A percentile compares a stretch with the other conserved stretches of the same genome.
Evolutionary conservation across 1,140 invertebrate species (phyloP).

Genomic region (Caenorhabditis remanei): DNA sequence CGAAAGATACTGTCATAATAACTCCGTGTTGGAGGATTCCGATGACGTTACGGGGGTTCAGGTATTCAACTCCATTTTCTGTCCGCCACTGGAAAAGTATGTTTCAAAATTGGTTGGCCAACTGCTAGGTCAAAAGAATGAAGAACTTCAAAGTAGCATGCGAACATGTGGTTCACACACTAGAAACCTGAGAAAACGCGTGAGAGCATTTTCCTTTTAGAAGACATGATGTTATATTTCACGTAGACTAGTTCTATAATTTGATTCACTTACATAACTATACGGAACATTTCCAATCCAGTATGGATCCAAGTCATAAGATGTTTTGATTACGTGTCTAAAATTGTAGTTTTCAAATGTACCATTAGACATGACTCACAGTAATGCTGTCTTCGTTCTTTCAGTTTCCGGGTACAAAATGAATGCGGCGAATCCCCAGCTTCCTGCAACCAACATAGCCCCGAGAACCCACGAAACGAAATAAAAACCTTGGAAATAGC

Average conservation of each 20-base stretch:
- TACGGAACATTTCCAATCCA: slow-evolving; percentile 37
- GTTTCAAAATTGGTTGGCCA: background rate
- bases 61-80: slow-evolving; percentile 12
- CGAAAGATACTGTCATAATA: slow-evolving; percentile 1
- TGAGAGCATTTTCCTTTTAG: no score
- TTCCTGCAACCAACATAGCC: background rate
- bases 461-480: slow-evolving; percentile 19
- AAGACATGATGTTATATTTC: no score
- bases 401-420: slow-evolving; percentile 35
- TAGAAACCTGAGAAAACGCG: no score
- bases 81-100: slow-evolving; percentile 7
- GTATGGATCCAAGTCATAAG: background rate
- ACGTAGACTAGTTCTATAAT: no score
- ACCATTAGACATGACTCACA: background rate
- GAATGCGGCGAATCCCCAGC: slow-evolving; percentile 32
- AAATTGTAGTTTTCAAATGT: background rate
- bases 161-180: no score
- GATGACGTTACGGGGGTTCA: slow-evolving; percentile 17
- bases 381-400: background rate
- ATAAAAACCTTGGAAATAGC: slow-evolving; percentile 8
- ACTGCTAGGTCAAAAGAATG: no score
- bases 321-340: slow-evolving; percentile 17
- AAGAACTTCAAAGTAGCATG: no score
- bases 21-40: slow-evolving; percentile 29
- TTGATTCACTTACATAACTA: slow-evolving; percentile 7